phyloP scores from a whole-genome alignment of 2,113 vertebrate species.

The Mobula birostris region DNA sequence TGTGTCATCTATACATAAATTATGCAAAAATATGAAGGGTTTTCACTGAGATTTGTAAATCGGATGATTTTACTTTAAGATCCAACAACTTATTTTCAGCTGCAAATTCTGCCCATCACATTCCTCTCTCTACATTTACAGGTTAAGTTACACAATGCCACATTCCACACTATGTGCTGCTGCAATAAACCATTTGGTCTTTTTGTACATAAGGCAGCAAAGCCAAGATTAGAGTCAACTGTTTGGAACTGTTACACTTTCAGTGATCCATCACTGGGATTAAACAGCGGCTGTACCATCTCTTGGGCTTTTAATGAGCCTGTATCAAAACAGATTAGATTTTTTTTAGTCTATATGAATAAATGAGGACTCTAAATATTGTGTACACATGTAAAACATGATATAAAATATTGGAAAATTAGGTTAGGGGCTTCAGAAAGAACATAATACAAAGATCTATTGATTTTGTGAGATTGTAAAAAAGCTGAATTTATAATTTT shows the following conservation, averaged over 20 bases:
- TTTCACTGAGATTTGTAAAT: neutral
- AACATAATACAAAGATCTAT: neutral
- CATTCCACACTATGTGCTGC: neutral
- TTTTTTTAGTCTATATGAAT: neutral
- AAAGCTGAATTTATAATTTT: neutral
- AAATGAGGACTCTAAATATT: neutral
- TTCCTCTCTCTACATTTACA: neutral
- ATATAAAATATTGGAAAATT: neutral
- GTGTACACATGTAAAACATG: neutral
- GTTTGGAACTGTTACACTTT: neutral
- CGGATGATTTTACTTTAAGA: neutral
- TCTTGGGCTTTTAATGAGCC: neutral
- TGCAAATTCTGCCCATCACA: neutral
- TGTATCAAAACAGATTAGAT: neutral
- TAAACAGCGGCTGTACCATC: neutral
- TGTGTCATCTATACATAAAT: neutral
- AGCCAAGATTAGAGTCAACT: neutral
- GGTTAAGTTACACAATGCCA: neutral
- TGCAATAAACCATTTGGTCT: neutral
- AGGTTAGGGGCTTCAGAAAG: neutral
- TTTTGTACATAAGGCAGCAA: neutral
- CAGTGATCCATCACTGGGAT: neutral
- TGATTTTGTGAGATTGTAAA: too few species aligned
- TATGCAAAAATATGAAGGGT: neutral
- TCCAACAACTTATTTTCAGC: neutral